These are phyloP conservation scores for Scaptomyza montana DNA, from an alignment of 1,140 invertebrate genomes.

Conservation along the genomic window DNA sequence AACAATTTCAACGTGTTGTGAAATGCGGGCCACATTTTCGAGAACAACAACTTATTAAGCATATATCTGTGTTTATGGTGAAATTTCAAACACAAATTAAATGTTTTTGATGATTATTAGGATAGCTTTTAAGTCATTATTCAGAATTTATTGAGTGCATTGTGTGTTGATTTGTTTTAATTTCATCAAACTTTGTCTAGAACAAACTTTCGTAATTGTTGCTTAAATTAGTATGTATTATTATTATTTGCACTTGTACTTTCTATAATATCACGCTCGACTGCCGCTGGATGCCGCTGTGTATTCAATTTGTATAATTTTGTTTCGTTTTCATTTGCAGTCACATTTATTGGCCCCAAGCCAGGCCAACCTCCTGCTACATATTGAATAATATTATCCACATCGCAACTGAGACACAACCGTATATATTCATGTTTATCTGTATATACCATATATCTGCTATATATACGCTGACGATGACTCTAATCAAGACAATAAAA, in stretches of 20 bases:
- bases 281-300: conserved; percentile 14
- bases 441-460: no score
- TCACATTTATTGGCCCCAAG: conserved; percentile 73
- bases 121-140: no score
- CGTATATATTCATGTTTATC: not conserved
- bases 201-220: conserved; percentile 21
- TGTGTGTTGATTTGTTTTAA: conserved; percentile 30
- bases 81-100: no score
- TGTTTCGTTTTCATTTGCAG: conserved; percentile 67
- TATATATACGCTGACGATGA: conserved; percentile 43
- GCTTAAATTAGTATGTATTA: conserved; percentile 15
- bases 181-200: conserved; percentile 36
- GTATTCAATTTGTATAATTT: conserved; percentile 30
- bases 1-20: no score
- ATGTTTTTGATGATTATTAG: no score
- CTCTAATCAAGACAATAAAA: conserved; percentile 78
- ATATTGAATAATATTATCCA: conserved; percentile 75
- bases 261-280: conserved; percentile 39
- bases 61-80: no score
- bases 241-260: conserved; percentile 48
- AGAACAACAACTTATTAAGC: no score
- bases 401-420: conserved; percentile 21
- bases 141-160: conserved; percentile 40
- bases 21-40: no score
- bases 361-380: conserved; percentile 59